Base-by-base conservation (phyloP, 1,140 invertebrate species). In the Whitmania pigra region DNA sequence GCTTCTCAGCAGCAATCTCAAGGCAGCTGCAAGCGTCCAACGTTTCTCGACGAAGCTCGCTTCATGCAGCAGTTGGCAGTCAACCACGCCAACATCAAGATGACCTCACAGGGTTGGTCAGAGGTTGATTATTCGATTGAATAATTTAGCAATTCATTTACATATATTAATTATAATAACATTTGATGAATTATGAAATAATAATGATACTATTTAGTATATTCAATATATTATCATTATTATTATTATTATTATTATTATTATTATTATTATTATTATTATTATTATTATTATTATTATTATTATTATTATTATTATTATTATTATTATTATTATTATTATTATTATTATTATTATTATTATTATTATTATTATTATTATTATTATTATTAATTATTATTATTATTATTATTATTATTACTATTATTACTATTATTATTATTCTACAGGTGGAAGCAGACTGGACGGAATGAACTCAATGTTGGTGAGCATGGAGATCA, bases 401-500 rank as follows among this genome's bases (percentile, higher is more conserved):
- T 25, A 57, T 3, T 57, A 25, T 31, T 25, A 4, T 63, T 4
- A 4, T 5, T 63, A 9, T 31, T 31, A 31, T 68, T 3, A 6
- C 2, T 36, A 29, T 68, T 5, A 68, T 68, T 31, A 7, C n/a
- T 36, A 68, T 40, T 5, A 9, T 4, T 22, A 27, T 31, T 22
- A 31, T 36, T 36, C 25, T 68, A 22, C 80, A 85, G 85, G 84
- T 69, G 85, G 87, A 76, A 83, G 84, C 15, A 77, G 85, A 67
- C 80, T 83, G 73, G 89, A 89, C 74, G 87, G 88, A 4, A 91
- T 94, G 77, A 90, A 88, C 78, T 93, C 94, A 22, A 82, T 98
- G 57, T 89, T 92, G 43, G 93, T 98, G 6, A 94, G 90, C 76
- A 93, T 99, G 88, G 93, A 97, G 81, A 87, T 98, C 55, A 97